A percentile compares a stretch with the other conserved stretches of the same genome.
phyloP scores from a whole-genome alignment of 2,888 invertebrate genomes.

The Sycophila texana region DNA sequence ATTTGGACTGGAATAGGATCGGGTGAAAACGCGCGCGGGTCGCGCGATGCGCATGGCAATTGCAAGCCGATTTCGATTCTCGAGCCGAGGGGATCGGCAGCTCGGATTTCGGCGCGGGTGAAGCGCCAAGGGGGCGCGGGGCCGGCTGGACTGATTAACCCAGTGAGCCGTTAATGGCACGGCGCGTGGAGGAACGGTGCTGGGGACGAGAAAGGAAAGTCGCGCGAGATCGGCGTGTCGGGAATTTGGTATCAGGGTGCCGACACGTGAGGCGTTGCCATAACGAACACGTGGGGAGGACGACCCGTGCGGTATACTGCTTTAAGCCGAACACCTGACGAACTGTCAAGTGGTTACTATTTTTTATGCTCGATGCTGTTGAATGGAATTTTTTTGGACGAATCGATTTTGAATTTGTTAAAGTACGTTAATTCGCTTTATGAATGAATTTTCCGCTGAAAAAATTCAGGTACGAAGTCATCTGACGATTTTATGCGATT shows the following conservation, averaged over 20 bases:
- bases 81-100: neutral
- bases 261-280: conserved; percentile 58
- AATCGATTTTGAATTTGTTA: no score
- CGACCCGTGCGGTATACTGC: neutral
- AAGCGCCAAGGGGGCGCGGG: neutral
- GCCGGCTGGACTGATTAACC: conserved; percentile 62
- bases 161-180: conserved; percentile 60
- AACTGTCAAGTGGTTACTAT: neutral
- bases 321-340: neutral
- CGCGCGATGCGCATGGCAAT: conserved; percentile 14
- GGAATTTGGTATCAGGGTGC: conserved; percentile 62
- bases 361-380: neutral
- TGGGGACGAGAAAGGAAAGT: conserved; percentile 64
- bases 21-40: conserved; percentile 35
- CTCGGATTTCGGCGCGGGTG: conserved; percentile 24
- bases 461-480: no score
- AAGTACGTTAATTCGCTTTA: no score
- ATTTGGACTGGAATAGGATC: conserved; percentile 31
- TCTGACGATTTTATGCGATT: no score
- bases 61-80: neutral
- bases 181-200: conserved; percentile 34
- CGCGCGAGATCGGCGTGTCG: conserved; percentile 60
- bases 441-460: no score
- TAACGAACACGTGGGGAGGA: conserved; percentile 6
- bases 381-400: neutral